Evolutionary conservation across 2,797 vertebrate genomes (phyloP), one percentile per base, ranked within the genome.

Genomic region (Megaceryle alcyon): DNA sequence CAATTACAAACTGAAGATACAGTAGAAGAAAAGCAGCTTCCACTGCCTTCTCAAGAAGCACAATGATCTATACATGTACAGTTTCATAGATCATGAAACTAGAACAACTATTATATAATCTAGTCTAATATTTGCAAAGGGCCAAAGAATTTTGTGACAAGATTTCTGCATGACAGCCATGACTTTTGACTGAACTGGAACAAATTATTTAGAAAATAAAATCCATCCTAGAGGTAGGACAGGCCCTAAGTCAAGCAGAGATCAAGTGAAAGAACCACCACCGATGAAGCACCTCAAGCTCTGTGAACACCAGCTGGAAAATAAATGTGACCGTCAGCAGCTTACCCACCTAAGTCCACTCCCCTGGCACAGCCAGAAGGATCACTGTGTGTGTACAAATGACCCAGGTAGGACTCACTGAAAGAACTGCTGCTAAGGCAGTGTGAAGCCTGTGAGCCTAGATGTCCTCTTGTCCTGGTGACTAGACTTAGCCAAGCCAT

Each of bases 351-450:
- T 60, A 63, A 76, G 54, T 60, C 33, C 0, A 0, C 71, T 69
- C 66, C n/a, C 21, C 48, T 53, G 79, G 85, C 59, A 86, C 10
- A 25, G 81, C 69, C 5, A 7, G 66, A 68, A 75, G 49, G 51
- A 73, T 44, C 23, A 4, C 44, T 26, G 25, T 0, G 0, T 26
- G 25, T 0, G 0, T 37, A 49, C 14, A 16, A 46, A 25, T 6
- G 48, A 64, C 15, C 25, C 69, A 33, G 44, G 65, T 3, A 68
- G 54, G 33, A n/a, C 23, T 7, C 41, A 8, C 1, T 18, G n/a
- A 15, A 56, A 73, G 63, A 54, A 31, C 4, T 11, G 37, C 54
- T 68, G 39, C 68, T 16, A 20, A 43, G 31, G 39, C 4, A 2
- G 33, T 2, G 1, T 10, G 43, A 39, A 49, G 80, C 28, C 54